Percentiles rank a stretch among this genome's conserved stretches.
phyloP scores from a whole-genome alignment of 2,888 invertebrate species.

The Ormyrus pomaceus region DNA sequence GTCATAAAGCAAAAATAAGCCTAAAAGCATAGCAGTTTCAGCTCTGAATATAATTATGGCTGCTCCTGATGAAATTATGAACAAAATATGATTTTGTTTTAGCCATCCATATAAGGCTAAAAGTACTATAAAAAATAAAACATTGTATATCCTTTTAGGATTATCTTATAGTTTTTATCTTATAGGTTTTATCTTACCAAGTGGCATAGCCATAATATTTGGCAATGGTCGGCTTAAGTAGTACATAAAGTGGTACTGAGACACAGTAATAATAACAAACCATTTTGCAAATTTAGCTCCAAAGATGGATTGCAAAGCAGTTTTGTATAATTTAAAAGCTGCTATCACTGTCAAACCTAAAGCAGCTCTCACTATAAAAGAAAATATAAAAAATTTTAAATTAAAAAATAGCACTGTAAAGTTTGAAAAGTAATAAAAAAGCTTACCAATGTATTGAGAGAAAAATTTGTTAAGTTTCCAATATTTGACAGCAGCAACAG shows the following conservation, averaged over 20 bases:
- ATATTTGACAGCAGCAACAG: conserved; percentile 82
- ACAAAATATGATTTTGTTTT: conserved; percentile 83
- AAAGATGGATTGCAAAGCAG: conserved; percentile 86
- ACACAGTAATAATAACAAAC: conserved; percentile 89
- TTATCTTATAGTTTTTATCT: not conserved
- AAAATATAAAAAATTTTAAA: conserved; percentile 57
- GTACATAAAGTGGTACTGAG: conserved; percentile 99
- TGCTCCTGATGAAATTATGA: conserved; percentile 90
- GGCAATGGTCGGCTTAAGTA: conserved; percentile 96
- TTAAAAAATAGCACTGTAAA: not conserved
- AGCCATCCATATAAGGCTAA: conserved; percentile 92
- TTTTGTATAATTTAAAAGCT: conserved; percentile 85
- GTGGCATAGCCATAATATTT: conserved; percentile 93
- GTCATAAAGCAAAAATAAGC: conserved; percentile 89
- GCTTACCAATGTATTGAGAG: conserved; percentile 91
- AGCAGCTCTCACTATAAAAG: conserved; percentile 86
- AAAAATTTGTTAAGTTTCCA: conserved; percentile 88
- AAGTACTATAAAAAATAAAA: conserved; percentile 82
- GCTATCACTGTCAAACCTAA: conserved; percentile 86
- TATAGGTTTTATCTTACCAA: conserved; percentile 81
- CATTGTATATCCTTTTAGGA: conserved; percentile 28
- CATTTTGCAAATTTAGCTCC: conserved; percentile 88
- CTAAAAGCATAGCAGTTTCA: conserved; percentile 91
- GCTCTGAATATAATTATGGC: conserved; percentile 93
- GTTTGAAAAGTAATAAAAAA: conserved; percentile 25